phyloP scores from a whole-genome alignment of 2,113 vertebrate species.

The Ginglymostoma cirratum region DNA sequence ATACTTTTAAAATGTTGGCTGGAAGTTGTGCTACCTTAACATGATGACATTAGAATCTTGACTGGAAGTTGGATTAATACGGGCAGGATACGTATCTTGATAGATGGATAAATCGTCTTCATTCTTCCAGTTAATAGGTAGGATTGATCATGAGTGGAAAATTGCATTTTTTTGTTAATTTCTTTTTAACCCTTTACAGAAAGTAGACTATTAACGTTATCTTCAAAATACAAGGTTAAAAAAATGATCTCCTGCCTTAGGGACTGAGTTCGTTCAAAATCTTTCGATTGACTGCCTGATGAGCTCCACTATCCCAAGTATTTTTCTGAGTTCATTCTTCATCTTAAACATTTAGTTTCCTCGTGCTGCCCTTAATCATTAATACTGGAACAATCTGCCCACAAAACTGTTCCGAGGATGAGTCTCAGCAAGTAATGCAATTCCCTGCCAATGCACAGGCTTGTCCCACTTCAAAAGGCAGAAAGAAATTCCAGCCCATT shows the following conservation, averaged over 20 bases:
- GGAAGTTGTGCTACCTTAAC: background rate
- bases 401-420: background rate
- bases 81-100: background rate
- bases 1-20: background rate
- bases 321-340: background rate
- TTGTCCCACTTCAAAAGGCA: background rate
- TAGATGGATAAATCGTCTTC: background rate
- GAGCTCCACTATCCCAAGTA: background rate
- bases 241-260: too few relatives aligned
- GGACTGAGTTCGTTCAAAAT: background rate
- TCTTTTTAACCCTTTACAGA: background rate
- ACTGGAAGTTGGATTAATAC: background rate
- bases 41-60: background rate
- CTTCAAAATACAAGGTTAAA: background rate
- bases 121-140: background rate
- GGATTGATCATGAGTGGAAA: background rate
- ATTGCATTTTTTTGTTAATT: background rate
- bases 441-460: background rate
- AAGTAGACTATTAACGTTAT: background rate
- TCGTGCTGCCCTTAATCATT: background rate
- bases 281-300: background rate
- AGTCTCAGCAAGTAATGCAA: background rate
- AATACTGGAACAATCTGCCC: background rate
- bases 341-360: background rate
- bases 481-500: background rate